Evolutionary conservation across 92 coral and sea anemone species (phyloP).

Genomic region (Zoanthus solanderi): DNA sequence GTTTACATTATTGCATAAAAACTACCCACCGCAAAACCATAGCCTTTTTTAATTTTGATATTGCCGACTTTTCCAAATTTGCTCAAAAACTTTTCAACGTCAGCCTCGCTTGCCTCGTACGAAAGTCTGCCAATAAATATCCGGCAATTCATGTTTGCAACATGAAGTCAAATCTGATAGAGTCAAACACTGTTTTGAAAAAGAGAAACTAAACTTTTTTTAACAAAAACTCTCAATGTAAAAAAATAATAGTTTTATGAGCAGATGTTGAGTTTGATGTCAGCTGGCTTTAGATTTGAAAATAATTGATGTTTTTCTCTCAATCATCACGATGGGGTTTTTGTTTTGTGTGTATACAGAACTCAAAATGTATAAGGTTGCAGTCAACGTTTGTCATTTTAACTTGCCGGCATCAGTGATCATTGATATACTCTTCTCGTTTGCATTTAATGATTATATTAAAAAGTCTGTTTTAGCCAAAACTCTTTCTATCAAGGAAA

Average conservation of each 20-base stretch:
- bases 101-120: conserved; percentile 29
- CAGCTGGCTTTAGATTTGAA: conserved; percentile 35
- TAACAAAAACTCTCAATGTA: background rate
- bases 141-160: conserved; percentile 25
- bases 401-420: too few species aligned
- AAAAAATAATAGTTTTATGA: background rate
- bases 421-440: too few species aligned
- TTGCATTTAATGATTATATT: too few species aligned
- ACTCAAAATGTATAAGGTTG: background rate
- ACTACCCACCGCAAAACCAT: conserved; percentile 43
- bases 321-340: background rate
- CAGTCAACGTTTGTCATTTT: too few species aligned
- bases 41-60: conserved; percentile 47
- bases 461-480: too few species aligned
- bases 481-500: too few species aligned
- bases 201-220: background rate
- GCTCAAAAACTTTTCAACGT: conserved; percentile 34
- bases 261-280: conserved; percentile 29
- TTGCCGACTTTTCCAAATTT: conserved; percentile 35
- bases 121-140: conserved; percentile 39
- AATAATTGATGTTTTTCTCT: conserved; percentile 16
- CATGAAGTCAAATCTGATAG: background rate
- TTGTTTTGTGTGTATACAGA: background rate
- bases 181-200: too few species aligned
- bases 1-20: background rate